Percentiles rank a stretch among this genome's conserved stretches.
Conservation (phyloP, 2,113 vertebrate genomes). For the Laticauda laticaudata region DNA sequence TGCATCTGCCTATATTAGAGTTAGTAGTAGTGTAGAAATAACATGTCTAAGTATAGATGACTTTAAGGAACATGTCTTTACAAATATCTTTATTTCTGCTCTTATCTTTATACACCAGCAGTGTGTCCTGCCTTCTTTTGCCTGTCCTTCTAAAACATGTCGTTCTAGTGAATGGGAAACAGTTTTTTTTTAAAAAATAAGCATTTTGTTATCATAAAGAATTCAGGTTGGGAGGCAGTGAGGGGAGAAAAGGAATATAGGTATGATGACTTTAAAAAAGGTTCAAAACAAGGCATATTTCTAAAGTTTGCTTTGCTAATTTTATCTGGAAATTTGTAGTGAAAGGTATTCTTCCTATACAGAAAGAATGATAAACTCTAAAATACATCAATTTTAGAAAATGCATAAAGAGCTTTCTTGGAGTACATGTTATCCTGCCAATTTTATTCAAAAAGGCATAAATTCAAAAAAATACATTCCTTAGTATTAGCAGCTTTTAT, state of each 20-base stretch:
- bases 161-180: not conserved
- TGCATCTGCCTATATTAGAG: not conserved
- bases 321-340: not conserved
- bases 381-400: not conserved
- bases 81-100: not conserved
- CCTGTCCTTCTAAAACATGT: not conserved
- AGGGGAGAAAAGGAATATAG: not conserved
- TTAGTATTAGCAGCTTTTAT: not conserved
- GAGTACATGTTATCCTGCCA: not conserved
- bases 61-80: not conserved
- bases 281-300: not conserved
- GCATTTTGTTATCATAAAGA: conserved; percentile 17
- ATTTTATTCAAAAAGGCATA: not conserved
- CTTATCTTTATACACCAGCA: not conserved
- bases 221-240: not conserved
- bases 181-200: not conserved
- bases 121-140: not conserved
- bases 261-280: not conserved
- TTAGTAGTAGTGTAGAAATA: not conserved
- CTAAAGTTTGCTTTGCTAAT: not conserved
- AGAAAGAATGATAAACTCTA: not conserved
- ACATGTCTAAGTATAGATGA: not conserved
- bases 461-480: not conserved
- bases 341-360: not conserved
- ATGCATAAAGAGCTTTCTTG: not conserved